A percentile compares a stretch with the other conserved stretches of the same genome.
phyloP scores from a whole-genome alignment of 92 coral and sea anemone genomes.

The Palythoa grandis region DNA sequence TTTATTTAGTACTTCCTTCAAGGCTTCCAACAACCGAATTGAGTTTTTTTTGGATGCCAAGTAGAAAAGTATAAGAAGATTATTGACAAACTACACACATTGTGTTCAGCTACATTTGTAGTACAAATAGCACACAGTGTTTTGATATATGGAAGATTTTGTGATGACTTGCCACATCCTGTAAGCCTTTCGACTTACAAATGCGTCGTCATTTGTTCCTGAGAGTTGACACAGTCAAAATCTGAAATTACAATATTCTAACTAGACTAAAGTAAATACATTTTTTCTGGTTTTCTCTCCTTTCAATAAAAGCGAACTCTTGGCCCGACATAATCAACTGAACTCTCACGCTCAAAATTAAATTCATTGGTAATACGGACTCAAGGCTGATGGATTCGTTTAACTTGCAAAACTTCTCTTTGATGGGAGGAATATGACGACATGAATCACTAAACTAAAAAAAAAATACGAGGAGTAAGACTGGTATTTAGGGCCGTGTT shows the following conservation, averaged over 20 bases:
- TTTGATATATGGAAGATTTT: neutral
- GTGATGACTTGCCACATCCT: neutral
- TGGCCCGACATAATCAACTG: neutral
- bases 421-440: neutral
- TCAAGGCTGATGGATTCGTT: neutral
- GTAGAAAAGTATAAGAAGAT: neutral
- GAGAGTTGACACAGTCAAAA: neutral
- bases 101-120: neutral
- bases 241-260: neutral
- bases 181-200: neutral
- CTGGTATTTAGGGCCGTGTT: neutral
- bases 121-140: neutral
- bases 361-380: neutral
- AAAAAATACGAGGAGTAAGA: neutral
- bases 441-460: neutral
- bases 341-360: too few relatives aligned
- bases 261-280: neutral
- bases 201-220: too few relatives aligned
- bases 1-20: neutral
- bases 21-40: neutral
- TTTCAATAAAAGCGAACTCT: neutral
- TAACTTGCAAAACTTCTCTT: neutral
- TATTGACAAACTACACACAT: neutral
- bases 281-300: neutral
- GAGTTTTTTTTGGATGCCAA: neutral